A percentile compares a stretch with the other conserved stretches of the same genome.
Conservation (phyloP, 2,113 vertebrate genomes). For the Columba livia region DNA sequence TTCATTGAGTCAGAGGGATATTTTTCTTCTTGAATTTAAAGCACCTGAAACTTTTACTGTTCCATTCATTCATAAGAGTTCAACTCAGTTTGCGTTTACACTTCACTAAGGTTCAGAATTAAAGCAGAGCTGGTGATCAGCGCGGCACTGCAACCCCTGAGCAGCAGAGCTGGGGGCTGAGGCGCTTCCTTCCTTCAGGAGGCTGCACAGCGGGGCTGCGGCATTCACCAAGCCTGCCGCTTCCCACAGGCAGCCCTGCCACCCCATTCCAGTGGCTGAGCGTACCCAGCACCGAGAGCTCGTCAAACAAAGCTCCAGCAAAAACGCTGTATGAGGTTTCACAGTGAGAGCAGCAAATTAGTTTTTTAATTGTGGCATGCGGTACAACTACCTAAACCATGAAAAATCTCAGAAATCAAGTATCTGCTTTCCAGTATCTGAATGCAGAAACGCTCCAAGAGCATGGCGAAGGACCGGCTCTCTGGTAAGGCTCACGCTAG, state of each 20-base stretch:
- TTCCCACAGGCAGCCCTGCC: not conserved
- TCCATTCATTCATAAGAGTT: not conserved
- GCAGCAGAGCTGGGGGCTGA: not conserved
- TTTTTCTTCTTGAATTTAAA: not conserved
- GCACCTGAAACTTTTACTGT: not conserved
- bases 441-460: not conserved
- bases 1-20: not conserved
- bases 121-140: not conserved
- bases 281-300: not conserved
- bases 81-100: not conserved
- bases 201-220: not conserved
- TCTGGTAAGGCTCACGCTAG: not conserved
- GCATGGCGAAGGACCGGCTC: not conserved
- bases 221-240: not conserved
- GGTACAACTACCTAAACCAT: not conserved
- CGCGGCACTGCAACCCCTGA: not conserved
- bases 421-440: not conserved
- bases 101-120: not conserved
- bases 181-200: not conserved
- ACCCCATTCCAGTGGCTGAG: not conserved
- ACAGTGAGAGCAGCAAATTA: not conserved
- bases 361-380: not conserved
- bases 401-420: not conserved
- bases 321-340: not conserved
- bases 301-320: not conserved